These are phyloP conservation scores for Alca torda DNA, from an alignment of 2,797 vertebrate genomes.

Conservation along the genomic window DNA sequence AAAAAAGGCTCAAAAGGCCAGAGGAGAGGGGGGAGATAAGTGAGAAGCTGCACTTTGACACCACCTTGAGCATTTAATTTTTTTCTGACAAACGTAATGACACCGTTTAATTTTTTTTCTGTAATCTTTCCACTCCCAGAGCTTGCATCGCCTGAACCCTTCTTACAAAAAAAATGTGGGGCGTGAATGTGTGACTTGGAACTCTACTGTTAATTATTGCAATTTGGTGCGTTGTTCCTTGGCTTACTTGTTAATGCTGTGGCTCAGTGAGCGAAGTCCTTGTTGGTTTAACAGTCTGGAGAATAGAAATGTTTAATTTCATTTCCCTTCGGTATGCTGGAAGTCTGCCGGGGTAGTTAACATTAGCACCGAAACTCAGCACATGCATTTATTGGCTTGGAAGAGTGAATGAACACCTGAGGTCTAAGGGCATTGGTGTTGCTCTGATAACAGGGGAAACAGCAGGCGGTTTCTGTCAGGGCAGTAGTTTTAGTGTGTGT, in stretches of 20 bases:
- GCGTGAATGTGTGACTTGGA: conserved; percentile 8
- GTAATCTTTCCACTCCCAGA: not conserved
- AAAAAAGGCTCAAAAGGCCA: not conserved
- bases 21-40: not conserved
- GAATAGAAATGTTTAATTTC: not conserved
- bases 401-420: not conserved
- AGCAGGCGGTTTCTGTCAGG: not conserved
- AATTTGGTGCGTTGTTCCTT: conserved; percentile 45
- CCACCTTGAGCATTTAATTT: not conserved
- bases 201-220: conserved; percentile 38
- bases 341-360: not conserved
- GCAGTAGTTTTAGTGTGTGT: not conserved
- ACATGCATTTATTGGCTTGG: not conserved
- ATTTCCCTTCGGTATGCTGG: not conserved
- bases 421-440: not conserved
- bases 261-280: conserved; percentile 44
- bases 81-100: not conserved
- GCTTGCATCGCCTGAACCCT: conserved; percentile 21
- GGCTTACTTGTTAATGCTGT: conserved; percentile 5
- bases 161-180: not conserved
- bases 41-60: conserved; percentile 8
- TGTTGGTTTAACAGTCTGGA: conserved; percentile 42
- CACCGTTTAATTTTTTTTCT: not conserved
- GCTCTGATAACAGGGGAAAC: not conserved
- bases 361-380: not conserved